Percentiles rank a stretch among this genome's conserved stretches.
phyloP scores from a whole-genome alignment of 2,797 vertebrate species.

The Dermochelys coriacea region DNA sequence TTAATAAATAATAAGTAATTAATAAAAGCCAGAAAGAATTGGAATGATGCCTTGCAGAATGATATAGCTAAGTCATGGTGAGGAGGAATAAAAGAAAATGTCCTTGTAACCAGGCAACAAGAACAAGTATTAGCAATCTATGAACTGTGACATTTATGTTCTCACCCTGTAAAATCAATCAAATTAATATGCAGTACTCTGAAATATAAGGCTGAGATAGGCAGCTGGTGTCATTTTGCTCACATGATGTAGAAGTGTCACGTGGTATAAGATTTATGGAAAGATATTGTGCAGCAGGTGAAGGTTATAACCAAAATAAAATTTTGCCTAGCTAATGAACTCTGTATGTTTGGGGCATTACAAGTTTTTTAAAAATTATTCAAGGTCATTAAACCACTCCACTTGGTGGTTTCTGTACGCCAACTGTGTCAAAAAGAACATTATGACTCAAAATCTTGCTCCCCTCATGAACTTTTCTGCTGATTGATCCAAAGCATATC shows the following conservation, averaged over 20 bases:
- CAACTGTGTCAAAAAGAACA: background rate
- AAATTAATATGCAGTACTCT: background rate
- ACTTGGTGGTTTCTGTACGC: background rate
- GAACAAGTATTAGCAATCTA: background rate
- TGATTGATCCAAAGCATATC: background rate
- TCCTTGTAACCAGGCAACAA: background rate
- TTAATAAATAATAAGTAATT: too few species aligned
- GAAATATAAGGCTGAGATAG: background rate
- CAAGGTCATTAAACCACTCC: background rate
- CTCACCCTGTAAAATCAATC: background rate
- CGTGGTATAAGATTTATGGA: background rate
- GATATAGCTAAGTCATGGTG: background rate
- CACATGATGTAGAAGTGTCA: background rate
- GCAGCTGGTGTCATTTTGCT: background rate
- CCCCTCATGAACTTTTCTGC: accelerated
- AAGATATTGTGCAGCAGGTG: background rate
- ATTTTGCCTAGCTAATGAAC: background rate
- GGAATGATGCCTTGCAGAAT: background rate
- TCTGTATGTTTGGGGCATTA: background rate
- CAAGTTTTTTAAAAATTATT: background rate
- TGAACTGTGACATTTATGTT: background rate
- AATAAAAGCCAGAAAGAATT: background rate
- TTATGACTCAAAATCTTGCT: background rate
- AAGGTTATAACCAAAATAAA: background rate
- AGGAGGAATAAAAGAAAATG: background rate